A percentile compares a stretch with the other conserved stretches of the same genome.
Conservation (phyloP, 2,113 vertebrate genomes). For the Ictidomys tridecemlineatus region DNA sequence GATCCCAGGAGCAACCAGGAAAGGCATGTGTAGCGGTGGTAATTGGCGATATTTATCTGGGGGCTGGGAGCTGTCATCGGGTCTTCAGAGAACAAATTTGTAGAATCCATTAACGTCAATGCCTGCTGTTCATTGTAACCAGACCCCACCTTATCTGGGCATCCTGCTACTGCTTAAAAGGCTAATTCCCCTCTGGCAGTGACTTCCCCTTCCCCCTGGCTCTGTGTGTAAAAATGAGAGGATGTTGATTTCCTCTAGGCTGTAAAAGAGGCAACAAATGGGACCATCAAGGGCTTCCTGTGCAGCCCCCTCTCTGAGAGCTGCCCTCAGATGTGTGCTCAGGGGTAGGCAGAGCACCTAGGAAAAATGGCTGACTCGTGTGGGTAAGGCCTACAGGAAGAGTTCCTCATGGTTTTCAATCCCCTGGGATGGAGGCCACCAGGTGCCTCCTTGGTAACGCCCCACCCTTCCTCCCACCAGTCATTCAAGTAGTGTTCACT, state of each 20-base stretch:
- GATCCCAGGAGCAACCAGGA: neutral
- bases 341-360: neutral
- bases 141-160: conserved; percentile 38
- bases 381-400: neutral
- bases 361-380: neutral
- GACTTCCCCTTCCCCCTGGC: neutral
- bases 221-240: neutral
- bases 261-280: neutral
- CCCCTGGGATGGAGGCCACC: neutral
- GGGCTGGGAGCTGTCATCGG: conserved; percentile 18
- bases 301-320: neutral
- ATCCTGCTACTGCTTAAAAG: neutral
- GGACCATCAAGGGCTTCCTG: neutral
- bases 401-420: neutral
- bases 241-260: neutral
- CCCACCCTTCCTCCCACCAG: neutral
- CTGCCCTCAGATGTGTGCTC: neutral
- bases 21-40: neutral
- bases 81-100: conserved; percentile 51
- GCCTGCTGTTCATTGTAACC: conserved; percentile 51
- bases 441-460: neutral
- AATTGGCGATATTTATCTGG: conserved; percentile 17
- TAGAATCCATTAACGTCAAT: conserved; percentile 33
- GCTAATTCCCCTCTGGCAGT: neutral
- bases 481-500: neutral